Evolutionary conservation across 1,140 invertebrate species (phyloP), one percentile per base, ranked within the genome.

Genomic region (Drosophila micromelanica): DNA sequence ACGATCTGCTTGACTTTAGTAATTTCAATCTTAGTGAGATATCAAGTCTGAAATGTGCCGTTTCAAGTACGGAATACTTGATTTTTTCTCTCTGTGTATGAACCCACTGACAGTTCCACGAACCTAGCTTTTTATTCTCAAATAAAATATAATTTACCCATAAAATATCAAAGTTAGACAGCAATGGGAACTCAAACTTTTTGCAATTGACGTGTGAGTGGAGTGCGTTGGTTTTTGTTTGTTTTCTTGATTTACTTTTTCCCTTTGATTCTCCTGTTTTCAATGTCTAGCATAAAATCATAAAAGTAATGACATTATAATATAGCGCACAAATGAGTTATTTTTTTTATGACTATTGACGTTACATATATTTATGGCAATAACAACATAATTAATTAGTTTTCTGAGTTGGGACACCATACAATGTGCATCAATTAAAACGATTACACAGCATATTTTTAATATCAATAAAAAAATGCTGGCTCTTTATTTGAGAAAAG

Each of bases 271-370:
- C 23, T 30, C 42, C 27, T 67, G 43, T 73, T 51, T 30, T 48
- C 43, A 48, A 15, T 37, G 32, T 73, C 67, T 69, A 46, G 45
- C 20, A n/a, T 23, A 55, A 46, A 69, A 40, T 40, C 45, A 60
- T 60, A 67, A 59, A 60, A 70, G 40, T 63, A 80, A 84, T 85
- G 70, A 30, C 54, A 62, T 70, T 84, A 77, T 85, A 85, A 85
- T 84, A 69, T 54, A 85, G 68, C 56, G 38, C 56, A 75, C 38
- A 48, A 70, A 46, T 70, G 43, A 23, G 38, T 42, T 42, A n/a
- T 42, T 42, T 55, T 37, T 35, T 64, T 61, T 57, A 30, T 63
- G 27, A 57, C 42, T 64, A 52, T 40, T 54, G 52, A 59, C 7
- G 15, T 56, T 59, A 55, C 30, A 72, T 72, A 42, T 49, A 72